Percentiles rank a stretch among this genome's conserved stretches.
Conservation (phyloP, 2,888 invertebrate genomes). For the Eilema caniola region DNA sequence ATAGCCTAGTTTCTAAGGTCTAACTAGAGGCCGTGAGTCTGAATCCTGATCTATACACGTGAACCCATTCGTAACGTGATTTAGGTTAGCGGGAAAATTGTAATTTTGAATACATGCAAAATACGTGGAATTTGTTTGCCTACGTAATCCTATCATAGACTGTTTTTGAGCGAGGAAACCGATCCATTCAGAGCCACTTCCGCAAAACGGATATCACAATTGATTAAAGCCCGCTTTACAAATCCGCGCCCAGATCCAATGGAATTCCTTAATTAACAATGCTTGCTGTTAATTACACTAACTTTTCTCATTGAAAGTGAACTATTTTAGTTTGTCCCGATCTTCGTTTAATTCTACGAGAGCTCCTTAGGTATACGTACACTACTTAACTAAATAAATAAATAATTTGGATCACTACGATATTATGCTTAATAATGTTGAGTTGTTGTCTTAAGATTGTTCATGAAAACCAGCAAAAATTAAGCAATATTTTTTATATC, state of each 20-base stretch:
- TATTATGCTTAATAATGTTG: not conserved
- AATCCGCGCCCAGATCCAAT: constrained; percentile 31
- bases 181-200: not conserved
- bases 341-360: not conserved
- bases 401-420: not conserved
- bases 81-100: no score
- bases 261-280: constrained; percentile 28
- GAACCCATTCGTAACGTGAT: no score
- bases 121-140: no score
- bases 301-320: constrained; percentile 19
- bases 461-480: not conserved
- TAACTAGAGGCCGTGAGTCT: no score
- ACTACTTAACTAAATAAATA: not conserved
- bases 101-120: no score
- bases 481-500: not conserved
- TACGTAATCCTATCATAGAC: no score
- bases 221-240: constrained; percentile 30
- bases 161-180: not conserved
- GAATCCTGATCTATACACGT: no score
- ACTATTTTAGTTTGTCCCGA: not conserved
- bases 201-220: constrained; percentile 20
- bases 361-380: not conserved
- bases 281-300: constrained; percentile 21
- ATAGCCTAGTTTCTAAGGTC: not conserved
- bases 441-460: not conserved